Evolutionary conservation across 2,797 vertebrate genomes (phyloP).

Genomic region (Acipenser ruthenus): DNA sequence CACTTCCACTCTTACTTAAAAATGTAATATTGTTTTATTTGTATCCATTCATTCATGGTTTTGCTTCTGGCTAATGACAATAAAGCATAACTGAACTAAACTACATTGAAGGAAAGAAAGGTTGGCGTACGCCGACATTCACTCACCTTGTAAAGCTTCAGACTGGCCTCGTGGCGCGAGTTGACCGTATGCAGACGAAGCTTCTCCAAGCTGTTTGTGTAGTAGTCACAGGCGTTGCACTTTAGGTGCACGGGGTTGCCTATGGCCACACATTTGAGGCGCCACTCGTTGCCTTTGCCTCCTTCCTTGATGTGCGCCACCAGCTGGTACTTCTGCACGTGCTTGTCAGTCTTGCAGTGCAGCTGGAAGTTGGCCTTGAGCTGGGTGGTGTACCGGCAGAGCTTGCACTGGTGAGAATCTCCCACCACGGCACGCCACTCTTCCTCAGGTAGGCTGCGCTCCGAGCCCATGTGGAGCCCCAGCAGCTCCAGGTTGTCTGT

Average conservation of each 20-base stretch:
- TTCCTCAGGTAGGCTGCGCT: slow-evolving; percentile 88
- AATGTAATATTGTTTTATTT: no score
- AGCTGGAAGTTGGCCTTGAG: slow-evolving; percentile 98
- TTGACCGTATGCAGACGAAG: slow-evolving; percentile 93
- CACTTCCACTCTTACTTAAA: no score
- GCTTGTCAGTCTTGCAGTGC: slow-evolving; percentile 98
- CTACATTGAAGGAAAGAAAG: background rate
- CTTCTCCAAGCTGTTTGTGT: slow-evolving; percentile 97
- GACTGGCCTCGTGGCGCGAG: slow-evolving; percentile 91
- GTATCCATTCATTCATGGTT: background rate
- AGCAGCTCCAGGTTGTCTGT: slow-evolving; percentile 96
- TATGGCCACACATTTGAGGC: slow-evolving; percentile 95
- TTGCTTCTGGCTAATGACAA: background rate
- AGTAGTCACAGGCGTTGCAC: slow-evolving; percentile 97
- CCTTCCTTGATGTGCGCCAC: slow-evolving; percentile 98
- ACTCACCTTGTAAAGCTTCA: slow-evolving; percentile 96
- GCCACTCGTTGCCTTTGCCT: slow-evolving; percentile 95
- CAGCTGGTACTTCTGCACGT: slow-evolving; percentile 96
- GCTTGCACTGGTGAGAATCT: slow-evolving; percentile 94
- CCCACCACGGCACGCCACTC: slow-evolving; percentile 94
- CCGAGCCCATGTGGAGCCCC: slow-evolving; percentile 91
- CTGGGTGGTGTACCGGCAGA: slow-evolving; percentile 96
- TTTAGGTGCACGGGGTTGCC: slow-evolving; percentile 96
- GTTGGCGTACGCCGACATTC: no score
- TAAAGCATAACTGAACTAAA: background rate